Evolutionary conservation across 1,140 invertebrate species (phyloP).

Genomic region (Coptotermes formosanus): DNA sequence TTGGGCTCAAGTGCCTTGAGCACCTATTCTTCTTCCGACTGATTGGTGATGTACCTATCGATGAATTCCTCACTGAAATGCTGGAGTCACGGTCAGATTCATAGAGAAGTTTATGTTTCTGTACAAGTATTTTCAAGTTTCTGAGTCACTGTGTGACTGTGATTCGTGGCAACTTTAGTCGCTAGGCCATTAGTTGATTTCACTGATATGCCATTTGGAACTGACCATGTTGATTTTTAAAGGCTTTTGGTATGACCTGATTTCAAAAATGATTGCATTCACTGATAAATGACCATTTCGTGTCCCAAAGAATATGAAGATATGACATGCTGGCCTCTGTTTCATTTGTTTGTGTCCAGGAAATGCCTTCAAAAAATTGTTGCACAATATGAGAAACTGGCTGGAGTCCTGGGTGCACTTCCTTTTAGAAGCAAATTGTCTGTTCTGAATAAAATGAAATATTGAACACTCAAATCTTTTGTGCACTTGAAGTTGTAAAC

Average conservation of each 20-base stretch:
- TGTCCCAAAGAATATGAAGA: too few relatives aligned
- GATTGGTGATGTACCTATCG: conserved; percentile 73
- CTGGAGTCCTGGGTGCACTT: too few relatives aligned
- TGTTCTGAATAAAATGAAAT: neutral
- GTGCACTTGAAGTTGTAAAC: neutral
- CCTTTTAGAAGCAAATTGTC: neutral
- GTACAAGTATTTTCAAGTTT: neutral
- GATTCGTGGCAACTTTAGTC: neutral
- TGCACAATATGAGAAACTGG: too few relatives aligned
- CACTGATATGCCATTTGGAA: neutral
- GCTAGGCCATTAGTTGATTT: neutral
- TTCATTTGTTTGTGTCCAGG: too few relatives aligned
- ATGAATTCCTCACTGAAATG: conserved; percentile 70
- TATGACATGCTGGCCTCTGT: too few relatives aligned
- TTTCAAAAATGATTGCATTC: neutral
- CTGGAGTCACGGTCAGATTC: conserved; percentile 59
- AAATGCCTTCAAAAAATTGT: too few relatives aligned
- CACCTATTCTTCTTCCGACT: conserved; percentile 94
- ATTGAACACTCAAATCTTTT: neutral
- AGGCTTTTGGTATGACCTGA: neutral
- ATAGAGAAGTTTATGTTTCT: conserved; percentile 37
- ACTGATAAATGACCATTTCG: too few relatives aligned
- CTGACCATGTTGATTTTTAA: neutral
- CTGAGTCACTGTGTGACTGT: neutral
- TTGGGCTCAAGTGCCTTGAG: conserved; percentile 93